phyloP scores from a whole-genome alignment of 35 echinoderm and acorn worm genomes.

The Eucidaris tribuloides region DNA sequence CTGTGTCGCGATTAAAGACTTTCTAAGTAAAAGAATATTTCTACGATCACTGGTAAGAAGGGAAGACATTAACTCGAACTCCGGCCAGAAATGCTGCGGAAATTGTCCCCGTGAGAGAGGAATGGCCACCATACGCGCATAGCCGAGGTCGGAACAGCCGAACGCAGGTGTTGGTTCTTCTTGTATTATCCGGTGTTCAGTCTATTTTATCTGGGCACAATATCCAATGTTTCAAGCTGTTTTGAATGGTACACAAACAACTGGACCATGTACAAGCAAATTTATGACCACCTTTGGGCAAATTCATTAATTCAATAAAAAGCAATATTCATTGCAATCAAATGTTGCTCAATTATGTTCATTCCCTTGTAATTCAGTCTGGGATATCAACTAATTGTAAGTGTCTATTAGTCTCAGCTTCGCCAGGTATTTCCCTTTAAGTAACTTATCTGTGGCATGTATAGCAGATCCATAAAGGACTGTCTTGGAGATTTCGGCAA shows the following conservation, averaged over 20 bases:
- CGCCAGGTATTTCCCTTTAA: slow-evolving; percentile 11
- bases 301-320: slow-evolving; percentile 32
- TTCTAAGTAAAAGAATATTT: too few relatives aligned
- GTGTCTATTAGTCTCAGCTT: slow-evolving; percentile 34
- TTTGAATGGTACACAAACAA: slow-evolving; percentile 71
- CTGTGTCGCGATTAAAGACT: too few relatives aligned
- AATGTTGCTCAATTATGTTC: slow-evolving; percentile 37
- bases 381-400: slow-evolving; percentile 23
- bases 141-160: too few relatives aligned
- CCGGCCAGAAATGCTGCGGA: too few relatives aligned
- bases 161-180: slow-evolving; percentile 63
- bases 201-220: slow-evolving; percentile 19
- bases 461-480: too few relatives aligned
- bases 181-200: slow-evolving; percentile 40
- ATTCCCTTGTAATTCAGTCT: background rate
- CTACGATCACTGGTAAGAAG: too few relatives aligned
- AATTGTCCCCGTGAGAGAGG: too few relatives aligned
- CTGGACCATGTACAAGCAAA: slow-evolving; percentile 57
- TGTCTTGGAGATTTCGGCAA: too few relatives aligned
- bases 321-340: background rate
- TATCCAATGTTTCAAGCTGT: slow-evolving; percentile 26
- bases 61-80: too few relatives aligned
- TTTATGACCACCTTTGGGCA: slow-evolving; percentile 39
- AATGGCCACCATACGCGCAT: too few relatives aligned
- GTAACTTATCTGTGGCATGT: too few relatives aligned